Percentiles rank a stretch among this genome's conserved stretches.
These are phyloP conservation scores for Ascaphus truei DNA, from an alignment of 2,113 vertebrate species.

Conservation along the genomic window DNA sequence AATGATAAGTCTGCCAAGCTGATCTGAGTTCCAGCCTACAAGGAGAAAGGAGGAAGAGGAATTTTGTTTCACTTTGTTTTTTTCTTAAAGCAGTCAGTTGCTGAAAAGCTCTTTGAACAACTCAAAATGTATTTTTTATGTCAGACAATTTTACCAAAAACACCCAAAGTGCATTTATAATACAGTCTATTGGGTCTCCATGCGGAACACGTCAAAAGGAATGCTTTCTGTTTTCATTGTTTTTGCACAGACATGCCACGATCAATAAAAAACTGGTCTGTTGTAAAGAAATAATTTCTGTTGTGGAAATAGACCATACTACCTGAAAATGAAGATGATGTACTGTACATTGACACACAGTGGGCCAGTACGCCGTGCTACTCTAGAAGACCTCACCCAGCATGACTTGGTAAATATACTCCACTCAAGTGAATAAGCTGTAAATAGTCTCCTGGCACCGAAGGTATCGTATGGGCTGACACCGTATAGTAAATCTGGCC, in stretches of 20 bases:
- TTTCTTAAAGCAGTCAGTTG: neutral
- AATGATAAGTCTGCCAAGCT: conserved; percentile 65
- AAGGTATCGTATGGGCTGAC: no score
- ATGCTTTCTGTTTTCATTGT: neutral
- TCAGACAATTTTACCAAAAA: neutral
- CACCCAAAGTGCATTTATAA: neutral
- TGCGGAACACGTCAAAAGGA: neutral
- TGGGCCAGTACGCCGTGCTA: no score
- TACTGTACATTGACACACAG: no score
- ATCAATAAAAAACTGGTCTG: neutral
- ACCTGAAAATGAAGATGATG: neutral
- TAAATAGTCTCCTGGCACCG: no score
- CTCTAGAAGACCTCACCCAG: no score
- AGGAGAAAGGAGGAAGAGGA: neutral
- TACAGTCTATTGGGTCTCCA: neutral
- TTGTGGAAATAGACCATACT: neutral
- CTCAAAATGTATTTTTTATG: neutral
- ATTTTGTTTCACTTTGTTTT: neutral
- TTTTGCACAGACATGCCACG: neutral
- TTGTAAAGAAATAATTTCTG: neutral
- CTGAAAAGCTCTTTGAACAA: neutral
- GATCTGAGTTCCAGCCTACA: conserved; percentile 69
- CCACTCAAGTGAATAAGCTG: no score
- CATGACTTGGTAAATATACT: no score
- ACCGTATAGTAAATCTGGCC: no score